These are phyloP conservation scores for Allacma fusca DNA, from an alignment of 2,888 invertebrate genomes.

Conservation along the genomic window DNA sequence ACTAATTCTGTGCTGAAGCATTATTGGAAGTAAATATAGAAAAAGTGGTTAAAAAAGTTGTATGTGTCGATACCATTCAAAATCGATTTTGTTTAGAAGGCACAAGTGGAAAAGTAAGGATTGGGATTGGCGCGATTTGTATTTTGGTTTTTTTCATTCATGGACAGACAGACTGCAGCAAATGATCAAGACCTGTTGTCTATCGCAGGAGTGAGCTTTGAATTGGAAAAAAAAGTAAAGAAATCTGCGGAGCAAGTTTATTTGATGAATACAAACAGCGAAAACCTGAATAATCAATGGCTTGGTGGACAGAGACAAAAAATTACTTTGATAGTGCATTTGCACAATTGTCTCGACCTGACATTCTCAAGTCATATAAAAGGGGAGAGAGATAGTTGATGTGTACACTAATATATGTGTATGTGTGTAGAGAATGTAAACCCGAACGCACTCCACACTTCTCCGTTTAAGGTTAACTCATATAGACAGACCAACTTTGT, in stretches of 20 bases:
- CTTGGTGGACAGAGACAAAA: constrained; percentile 12
- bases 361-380: not conserved
- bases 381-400: not conserved
- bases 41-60: too few species aligned
- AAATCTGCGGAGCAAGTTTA: not conserved
- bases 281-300: constrained; percentile 24
- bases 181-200: not conserved
- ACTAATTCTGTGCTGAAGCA: too few species aligned
- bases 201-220: too few species aligned
- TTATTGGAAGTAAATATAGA: too few species aligned
- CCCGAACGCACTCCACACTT: not conserved
- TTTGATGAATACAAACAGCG: not conserved
- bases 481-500: constrained; percentile 1
- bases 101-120: not conserved
- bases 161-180: not conserved
- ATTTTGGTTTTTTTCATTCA: not conserved
- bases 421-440: not conserved
- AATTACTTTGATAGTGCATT: constrained; percentile 18
- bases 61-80: not conserved
- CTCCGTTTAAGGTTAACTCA: constrained; percentile 19
- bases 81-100: not conserved
- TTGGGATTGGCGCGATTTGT: not conserved
- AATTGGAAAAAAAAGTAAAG: not conserved
- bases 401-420: not conserved
- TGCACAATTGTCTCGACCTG: constrained; percentile 9